Evolutionary conservation across 2,888 invertebrate genomes (phyloP), one percentile per base, ranked within the genome.

Genomic region (Micoletzkya japonica): DNA sequence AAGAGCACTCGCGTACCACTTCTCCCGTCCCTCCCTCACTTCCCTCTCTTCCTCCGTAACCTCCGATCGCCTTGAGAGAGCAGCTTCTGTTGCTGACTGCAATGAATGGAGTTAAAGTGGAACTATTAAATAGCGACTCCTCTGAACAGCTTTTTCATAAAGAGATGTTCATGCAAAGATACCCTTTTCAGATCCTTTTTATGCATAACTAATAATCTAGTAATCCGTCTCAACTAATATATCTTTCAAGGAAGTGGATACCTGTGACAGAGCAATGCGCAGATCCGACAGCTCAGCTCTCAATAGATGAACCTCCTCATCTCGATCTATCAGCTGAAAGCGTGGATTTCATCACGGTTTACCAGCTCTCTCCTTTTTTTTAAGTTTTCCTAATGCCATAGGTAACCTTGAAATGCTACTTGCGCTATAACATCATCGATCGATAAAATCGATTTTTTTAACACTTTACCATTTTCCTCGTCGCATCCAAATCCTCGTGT

Each of bases 401-500:
- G n/a, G n/a, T n/a, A n/a, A n/a, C n/a, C n/a, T n/a, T 50, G 6
- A 6, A 50, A 17, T 50, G 4, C 4, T 50, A 14, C 54, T 4
- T 24, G 4, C 2, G 10, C 7, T 4, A 32, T 2, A 32, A 30
- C 4, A 34, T 2, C 4, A 2, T 32, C 7, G 34, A 57, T 34
- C 32, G n/a, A 6, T 34, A 54, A 28, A 54, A 54, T 2, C 2
- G 10, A 44, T 44, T 20, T 44, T 44, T 44, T 39, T 34, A 20
- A 24, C 59, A 37, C 0, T 34, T 61, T 36, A 64, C 64, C 64
- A 52, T 64, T 26, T 64, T 64, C 64, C 64, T 64, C 7, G 64
- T 64, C 36, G 26, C 64, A 52, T 64, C 64, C 4, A 64, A 52
- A 64, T 64, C 64, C 64, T 64, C 52, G n/a, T 64, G 64, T 1